phyloP scores from a whole-genome alignment of 1,140 invertebrate genomes.

The Megathymus violae region DNA sequence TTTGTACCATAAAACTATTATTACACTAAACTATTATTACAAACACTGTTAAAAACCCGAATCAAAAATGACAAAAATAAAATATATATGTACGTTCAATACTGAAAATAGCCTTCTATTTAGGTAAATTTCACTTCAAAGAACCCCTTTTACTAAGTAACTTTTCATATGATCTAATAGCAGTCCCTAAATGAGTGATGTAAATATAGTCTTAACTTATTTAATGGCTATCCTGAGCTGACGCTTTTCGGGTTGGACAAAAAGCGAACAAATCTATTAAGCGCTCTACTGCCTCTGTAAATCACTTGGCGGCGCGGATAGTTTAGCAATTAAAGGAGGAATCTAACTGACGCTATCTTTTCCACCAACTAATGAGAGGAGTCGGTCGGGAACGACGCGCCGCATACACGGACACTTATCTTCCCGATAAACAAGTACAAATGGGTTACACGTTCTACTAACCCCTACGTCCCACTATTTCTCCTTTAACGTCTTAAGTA shows the following conservation, averaged over 20 bases:
- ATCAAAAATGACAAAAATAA: too few species aligned
- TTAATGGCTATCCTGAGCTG: too few species aligned
- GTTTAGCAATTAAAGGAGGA: conserved; percentile 68
- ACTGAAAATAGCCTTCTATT: too few species aligned
- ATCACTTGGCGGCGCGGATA: conserved; percentile 54
- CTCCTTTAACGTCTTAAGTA: conserved; percentile 69
- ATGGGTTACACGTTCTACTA: conserved; percentile 69
- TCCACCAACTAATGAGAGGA: conserved; percentile 67
- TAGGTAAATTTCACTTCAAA: too few species aligned
- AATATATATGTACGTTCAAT: too few species aligned
- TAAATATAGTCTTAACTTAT: too few species aligned
- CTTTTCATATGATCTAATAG: too few species aligned
- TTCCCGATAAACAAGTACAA: conserved; percentile 74
- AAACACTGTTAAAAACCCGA: too few species aligned
- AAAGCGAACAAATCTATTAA: conserved; percentile 45
- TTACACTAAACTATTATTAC: too few species aligned
- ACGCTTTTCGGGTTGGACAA: not conserved
- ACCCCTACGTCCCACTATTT: conserved; percentile 58
- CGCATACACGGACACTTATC: conserved; percentile 65
- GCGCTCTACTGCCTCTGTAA: conserved; percentile 48
- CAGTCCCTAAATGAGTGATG: too few species aligned
- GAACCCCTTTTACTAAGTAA: too few species aligned
- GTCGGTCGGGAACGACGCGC: conserved; percentile 52
- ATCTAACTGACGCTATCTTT: conserved; percentile 65
- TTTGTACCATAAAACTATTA: too few species aligned